These are phyloP conservation scores for Busseola fusca DNA, from an alignment of 2,888 invertebrate species.

Conservation along the genomic window DNA sequence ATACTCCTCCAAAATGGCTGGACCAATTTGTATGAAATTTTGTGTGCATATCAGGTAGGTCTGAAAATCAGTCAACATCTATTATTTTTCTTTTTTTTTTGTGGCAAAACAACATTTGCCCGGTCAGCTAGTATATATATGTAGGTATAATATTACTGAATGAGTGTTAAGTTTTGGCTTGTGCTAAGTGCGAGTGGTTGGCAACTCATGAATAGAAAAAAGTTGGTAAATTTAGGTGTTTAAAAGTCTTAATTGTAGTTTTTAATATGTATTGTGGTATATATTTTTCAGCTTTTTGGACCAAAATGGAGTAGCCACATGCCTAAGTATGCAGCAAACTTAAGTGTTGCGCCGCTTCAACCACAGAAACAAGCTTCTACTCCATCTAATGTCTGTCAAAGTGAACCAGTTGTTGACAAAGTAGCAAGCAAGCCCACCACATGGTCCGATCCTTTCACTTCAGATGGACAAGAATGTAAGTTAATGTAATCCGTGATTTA, in stretches of 20 bases:
- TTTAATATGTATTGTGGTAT: not conserved
- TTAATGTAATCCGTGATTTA: slow-evolving; percentile 46
- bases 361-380: slow-evolving; percentile 91
- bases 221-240: not conserved
- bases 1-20: too few relatives aligned
- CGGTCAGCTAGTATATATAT: too few relatives aligned
- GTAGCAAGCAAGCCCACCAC: slow-evolving; percentile 66
- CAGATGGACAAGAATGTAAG: slow-evolving; percentile 87
- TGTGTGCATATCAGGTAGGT: too few relatives aligned
- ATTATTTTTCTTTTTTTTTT: too few relatives aligned
- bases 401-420: slow-evolving; percentile 72
- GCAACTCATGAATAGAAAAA: not conserved
- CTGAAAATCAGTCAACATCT: too few relatives aligned
- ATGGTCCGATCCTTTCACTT: slow-evolving; percentile 83
- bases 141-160: too few relatives aligned
- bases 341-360: slow-evolving; percentile 93
- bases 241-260: not conserved
- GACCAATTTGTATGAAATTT: too few relatives aligned
- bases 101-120: too few relatives aligned
- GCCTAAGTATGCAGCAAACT: slow-evolving; percentile 96
- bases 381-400: slow-evolving; percentile 62
- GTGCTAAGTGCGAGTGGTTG: not conserved
- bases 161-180: not conserved
- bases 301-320: slow-evolving; percentile 94
- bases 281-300: slow-evolving; percentile 91